Evolutionary conservation across 1,140 invertebrate genomes (phyloP).

Genomic region (Drosophila grimshawi): DNA sequence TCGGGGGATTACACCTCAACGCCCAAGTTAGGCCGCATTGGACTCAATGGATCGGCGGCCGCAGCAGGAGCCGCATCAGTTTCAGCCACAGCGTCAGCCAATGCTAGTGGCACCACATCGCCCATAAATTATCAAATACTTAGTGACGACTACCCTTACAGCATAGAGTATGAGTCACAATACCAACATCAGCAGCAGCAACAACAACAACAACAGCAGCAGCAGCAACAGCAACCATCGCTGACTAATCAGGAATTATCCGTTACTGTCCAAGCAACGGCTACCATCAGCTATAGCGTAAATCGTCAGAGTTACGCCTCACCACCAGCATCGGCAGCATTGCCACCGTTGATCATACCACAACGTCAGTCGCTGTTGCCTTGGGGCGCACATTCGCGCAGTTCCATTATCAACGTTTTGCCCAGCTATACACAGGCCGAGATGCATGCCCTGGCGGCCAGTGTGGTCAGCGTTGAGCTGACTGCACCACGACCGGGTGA

Average conservation of each 20-base stretch:
- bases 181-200: slow-evolving; percentile 54
- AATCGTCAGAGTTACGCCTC: slow-evolving; percentile 72
- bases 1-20: slow-evolving; percentile 77
- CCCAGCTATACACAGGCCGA: slow-evolving; percentile 73
- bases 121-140: slow-evolving; percentile 76
- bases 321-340: slow-evolving; percentile 57
- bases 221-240: slow-evolving; percentile 27
- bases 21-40: slow-evolving; percentile 68
- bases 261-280: slow-evolving; percentile 18
- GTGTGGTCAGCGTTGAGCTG: slow-evolving; percentile 67
- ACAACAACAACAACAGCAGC: slow-evolving; percentile 34
- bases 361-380: slow-evolving; percentile 78
- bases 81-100: slow-evolving; percentile 23
- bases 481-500: slow-evolving; percentile 90
- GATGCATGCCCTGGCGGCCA: slow-evolving; percentile 71
- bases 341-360: slow-evolving; percentile 67
- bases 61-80: slow-evolving; percentile 3
- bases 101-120: slow-evolving; percentile 67
- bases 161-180: slow-evolving; percentile 74
- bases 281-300: slow-evolving; percentile 55
- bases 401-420: slow-evolving; percentile 79
- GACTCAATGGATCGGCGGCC: slow-evolving; percentile 17
- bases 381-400: slow-evolving; percentile 79
- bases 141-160: slow-evolving; percentile 67
- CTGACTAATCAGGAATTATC: slow-evolving; percentile 39